These are phyloP conservation scores for Chelidonichthys spinosus DNA, from an alignment of 2,797 vertebrate genomes.

Conservation along the genomic window DNA sequence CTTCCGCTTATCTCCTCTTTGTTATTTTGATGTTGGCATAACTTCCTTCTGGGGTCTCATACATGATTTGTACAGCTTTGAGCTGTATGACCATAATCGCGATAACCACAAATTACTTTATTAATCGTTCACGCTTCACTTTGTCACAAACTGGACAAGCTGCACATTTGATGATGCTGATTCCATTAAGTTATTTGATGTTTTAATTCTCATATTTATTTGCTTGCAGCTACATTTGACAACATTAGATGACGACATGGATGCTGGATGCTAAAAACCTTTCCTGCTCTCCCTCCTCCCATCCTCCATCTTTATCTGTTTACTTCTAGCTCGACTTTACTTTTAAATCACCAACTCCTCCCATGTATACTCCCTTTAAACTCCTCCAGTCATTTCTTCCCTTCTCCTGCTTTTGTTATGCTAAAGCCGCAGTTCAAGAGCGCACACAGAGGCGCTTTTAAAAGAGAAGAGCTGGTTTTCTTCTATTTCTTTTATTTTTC, in stretches of 20 bases:
- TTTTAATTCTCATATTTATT: neutral
- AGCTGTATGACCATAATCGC: too few species aligned
- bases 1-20: neutral
- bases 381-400: neutral
- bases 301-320: neutral
- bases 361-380: neutral
- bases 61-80: too few species aligned
- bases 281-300: neutral
- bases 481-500: neutral
- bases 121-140: too few species aligned
- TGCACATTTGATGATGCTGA: neutral
- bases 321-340: neutral
- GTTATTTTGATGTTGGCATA: too few species aligned
- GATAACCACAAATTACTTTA: too few species aligned
- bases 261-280: neutral
- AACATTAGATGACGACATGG: neutral
- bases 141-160: neutral
- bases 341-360: neutral
- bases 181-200: too few species aligned
- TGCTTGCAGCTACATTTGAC: neutral
- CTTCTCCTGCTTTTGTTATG: conserved; percentile 64
- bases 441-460: conserved; percentile 12
- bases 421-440: conserved; percentile 47
- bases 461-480: conserved; percentile 35
- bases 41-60: too few species aligned